Evolutionary conservation across 1,140 invertebrate genomes (phyloP), one percentile per base, ranked within the genome.

Genomic region (Camponotus vicinus): DNA sequence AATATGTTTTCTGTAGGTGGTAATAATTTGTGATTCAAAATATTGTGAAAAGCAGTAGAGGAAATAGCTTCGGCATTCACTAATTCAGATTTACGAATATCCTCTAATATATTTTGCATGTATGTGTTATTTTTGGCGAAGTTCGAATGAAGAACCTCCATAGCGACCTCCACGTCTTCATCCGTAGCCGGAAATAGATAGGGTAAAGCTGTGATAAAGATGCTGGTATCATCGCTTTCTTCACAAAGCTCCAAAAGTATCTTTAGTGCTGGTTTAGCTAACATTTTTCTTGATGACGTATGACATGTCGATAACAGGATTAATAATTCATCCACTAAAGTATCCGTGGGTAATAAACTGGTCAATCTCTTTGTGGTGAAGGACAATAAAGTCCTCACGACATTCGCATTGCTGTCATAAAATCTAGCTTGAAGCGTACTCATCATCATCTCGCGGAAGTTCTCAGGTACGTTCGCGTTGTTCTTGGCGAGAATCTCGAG

Each of bases 131-230:
- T 92, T 76, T 91, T 89, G 67, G 95, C 93, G 91, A 96, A 96
- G 9, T 94, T 91, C 0, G 96, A 96, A 34, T 86, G 87, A 55
- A 96, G 88, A 55, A 97, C 95, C 79, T 95, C 89, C 89, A 95
- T 94, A 2, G 96, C 93, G 3, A 96, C 89, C 40, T 93, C 57
- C 21, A 96, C 93, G 73, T 96, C 95, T 52, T 94, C 91, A n/a
- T 95, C 89, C 76, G 94, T 91, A 71, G 91, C 92, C 8, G 96
- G 96, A 89, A 97, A 96, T 27, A 97, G 88, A 89, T 96, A 96
- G 21, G 97, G 96, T 66, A 97, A 88, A 18, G 96, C 88, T 2
- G 95, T 93, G 42, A 97, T 90, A 61, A 95, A 95, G 5, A 95
- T 79, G 7, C 78, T 92, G 0, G 93, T 93, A 27, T 95, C 92